phyloP scores from a whole-genome alignment of 2,888 invertebrate species.

The Cheilosia vulpina region DNA sequence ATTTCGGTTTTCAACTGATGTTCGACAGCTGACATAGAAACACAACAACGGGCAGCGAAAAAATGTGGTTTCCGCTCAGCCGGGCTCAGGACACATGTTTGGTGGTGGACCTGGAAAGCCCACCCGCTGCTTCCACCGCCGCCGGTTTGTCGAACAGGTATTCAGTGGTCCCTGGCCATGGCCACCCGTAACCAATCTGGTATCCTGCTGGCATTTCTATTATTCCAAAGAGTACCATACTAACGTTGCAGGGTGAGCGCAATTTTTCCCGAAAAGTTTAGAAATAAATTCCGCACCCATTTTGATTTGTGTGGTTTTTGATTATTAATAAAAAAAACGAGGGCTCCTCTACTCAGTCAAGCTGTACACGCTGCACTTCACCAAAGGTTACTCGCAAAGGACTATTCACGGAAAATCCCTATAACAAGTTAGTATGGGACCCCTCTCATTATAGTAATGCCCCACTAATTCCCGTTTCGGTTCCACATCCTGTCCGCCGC shows the following conservation, averaged over 20 bases:
- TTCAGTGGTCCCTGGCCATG: constrained; percentile 39
- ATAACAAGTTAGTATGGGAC: neutral
- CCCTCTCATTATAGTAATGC: constrained; percentile 48
- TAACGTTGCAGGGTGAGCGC: no score
- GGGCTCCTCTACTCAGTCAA: neutral
- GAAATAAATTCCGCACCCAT: no score
- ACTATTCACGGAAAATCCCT: neutral
- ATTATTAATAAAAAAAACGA: constrained; percentile 41
- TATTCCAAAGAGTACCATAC: neutral
- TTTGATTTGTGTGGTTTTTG: constrained; percentile 35
- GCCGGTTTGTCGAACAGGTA: constrained; percentile 62
- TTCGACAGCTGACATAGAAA: constrained; percentile 27
- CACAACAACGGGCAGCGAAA: constrained; percentile 4
- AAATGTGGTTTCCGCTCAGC: constrained; percentile 53
- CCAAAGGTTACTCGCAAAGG: neutral
- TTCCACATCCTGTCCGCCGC: neutral
- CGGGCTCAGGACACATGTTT: constrained; percentile 15
- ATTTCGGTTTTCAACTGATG: neutral
- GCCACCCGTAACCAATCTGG: constrained; percentile 17
- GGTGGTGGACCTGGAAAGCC: constrained; percentile 16
- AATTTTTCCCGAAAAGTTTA: no score
- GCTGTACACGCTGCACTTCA: neutral
- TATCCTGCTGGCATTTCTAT: constrained; percentile 61
- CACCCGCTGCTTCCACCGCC: neutral
- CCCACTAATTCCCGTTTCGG: constrained; percentile 51